A percentile compares a stretch with the other conserved stretches of the same genome.
Evolutionary conservation across 2,113 vertebrate species (phyloP).

Genomic region (Datnioides undecimradiatus): DNA sequence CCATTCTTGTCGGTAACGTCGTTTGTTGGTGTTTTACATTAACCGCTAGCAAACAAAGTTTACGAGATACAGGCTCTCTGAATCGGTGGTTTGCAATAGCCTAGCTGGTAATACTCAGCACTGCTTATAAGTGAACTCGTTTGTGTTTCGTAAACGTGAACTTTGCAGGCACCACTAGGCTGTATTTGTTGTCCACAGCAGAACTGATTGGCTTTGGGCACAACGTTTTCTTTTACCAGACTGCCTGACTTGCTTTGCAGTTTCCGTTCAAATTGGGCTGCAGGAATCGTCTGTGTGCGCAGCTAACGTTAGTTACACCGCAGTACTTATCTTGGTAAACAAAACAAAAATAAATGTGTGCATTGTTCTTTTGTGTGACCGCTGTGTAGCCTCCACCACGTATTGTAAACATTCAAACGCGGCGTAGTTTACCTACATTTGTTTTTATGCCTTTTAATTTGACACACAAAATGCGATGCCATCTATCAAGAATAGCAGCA

Average conservation of each 20-base stretch:
- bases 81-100: constrained; percentile 37
- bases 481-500: neutral
- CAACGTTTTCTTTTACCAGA: neutral
- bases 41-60: constrained; percentile 70
- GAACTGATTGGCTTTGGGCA: neutral
- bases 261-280: constrained; percentile 16
- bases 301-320: constrained; percentile 3
- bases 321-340: neutral
- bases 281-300: neutral
- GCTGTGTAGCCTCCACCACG: neutral
- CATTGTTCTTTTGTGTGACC: neutral
- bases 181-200: constrained; percentile 7
- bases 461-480: neutral
- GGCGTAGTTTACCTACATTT: neutral
- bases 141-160: constrained; percentile 22
- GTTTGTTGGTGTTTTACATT: constrained; percentile 32
- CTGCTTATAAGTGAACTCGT: constrained; percentile 20
- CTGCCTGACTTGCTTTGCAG: constrained; percentile 17
- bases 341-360: neutral
- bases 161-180: constrained; percentile 2
- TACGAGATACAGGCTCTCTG: constrained; percentile 54
- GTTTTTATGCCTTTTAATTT: neutral
- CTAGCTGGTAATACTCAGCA: constrained; percentile 8
- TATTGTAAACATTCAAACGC: neutral
- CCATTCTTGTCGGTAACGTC: neutral